Conservation (phyloP, 2,888 invertebrate species). For the Scaptomyza flava region DNA sequence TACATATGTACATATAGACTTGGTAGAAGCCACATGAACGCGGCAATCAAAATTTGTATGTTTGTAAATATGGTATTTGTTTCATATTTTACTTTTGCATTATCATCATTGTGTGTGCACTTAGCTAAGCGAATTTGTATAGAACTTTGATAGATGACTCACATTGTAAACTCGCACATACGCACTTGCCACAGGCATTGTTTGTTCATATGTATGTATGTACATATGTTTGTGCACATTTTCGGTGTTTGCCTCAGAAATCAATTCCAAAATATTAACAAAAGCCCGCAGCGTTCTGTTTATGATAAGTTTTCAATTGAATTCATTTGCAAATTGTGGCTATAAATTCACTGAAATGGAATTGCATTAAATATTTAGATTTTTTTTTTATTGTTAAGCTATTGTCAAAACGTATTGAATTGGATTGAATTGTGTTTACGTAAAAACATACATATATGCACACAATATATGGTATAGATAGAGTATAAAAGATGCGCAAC, state of each 20-base stretch:
- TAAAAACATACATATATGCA: not conserved
- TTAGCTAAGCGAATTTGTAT: slow-evolving; percentile 31
- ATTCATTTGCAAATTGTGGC: slow-evolving; percentile 61
- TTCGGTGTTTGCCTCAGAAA: slow-evolving; percentile 53
- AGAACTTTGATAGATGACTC: slow-evolving; percentile 43
- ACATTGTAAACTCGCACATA: slow-evolving; percentile 6
- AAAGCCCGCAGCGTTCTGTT: slow-evolving; percentile 67
- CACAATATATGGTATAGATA: not conserved
- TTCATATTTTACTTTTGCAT: slow-evolving; percentile 41
- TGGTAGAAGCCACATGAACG: no score
- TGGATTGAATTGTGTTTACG: not conserved
- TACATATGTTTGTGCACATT: slow-evolving; percentile 29
- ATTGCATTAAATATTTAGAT: slow-evolving; percentile 71
- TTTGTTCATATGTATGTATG: slow-evolving; percentile 15
- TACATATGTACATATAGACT: no score
- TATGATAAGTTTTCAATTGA: slow-evolving; percentile 66
- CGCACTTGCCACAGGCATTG: slow-evolving; percentile 9
- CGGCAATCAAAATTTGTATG: no score
- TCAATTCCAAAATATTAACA: slow-evolving; percentile 66
- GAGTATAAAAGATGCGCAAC: slow-evolving; percentile 27
- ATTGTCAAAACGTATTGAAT: not conserved
- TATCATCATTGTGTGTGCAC: slow-evolving; percentile 42
- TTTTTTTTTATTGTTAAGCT: slow-evolving; percentile 53
- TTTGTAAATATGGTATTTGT: not conserved
- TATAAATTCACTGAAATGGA: slow-evolving; percentile 50